Evolutionary conservation across 2,113 vertebrate genomes (phyloP), one percentile per base, ranked within the genome.

Genomic region (Centropus bengalensis): DNA sequence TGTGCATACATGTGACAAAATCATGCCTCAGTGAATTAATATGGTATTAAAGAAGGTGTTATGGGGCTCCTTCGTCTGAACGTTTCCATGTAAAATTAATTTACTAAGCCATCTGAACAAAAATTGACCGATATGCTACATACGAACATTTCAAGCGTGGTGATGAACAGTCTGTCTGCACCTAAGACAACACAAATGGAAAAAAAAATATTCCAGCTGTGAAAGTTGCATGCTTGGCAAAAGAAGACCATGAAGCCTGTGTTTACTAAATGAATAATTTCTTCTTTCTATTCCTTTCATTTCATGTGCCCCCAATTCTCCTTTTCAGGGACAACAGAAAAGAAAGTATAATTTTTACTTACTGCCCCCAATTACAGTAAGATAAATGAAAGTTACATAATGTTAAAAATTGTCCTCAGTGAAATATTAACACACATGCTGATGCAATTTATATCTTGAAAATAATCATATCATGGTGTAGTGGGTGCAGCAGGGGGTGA

Each of bases 381-480:
- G 6, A 9, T 28, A 89, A 78, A 89, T 12, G 30, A 33, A 86
- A 75, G 6, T 20, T 64, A 0, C 1, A 47, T 28, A 70, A 67
- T 3, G 4, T 40, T 24, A 69, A 78, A 74, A 87, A 56, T 22
- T 62, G 9, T 27, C 7, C 33, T 33, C 23, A 20, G 10, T 40
- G 69, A 58, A 85, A 16, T 7, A 71, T 12, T 9, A 79, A 5
- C 22, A 18, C 6, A 70, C 9, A 63, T 33, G 3, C 12, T 74
- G 38, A 66, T 16, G 47, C 4, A 78, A 38, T 64, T 51, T 44
- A 0, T 27, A 32, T 36, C 24, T 59, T 84, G 45, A 58, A 45
- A 77, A 62, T 55, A 63, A 67, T 42, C 1, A 0, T 14, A 59
- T 4, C 2, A 0, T 5, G 17, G 4, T 36, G 23, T 12, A 80